A percentile compares a stretch with the other conserved stretches of the same genome.
Evolutionary conservation across 2,888 invertebrate species (phyloP).

Genomic region (Margaritifera margaritifera): DNA sequence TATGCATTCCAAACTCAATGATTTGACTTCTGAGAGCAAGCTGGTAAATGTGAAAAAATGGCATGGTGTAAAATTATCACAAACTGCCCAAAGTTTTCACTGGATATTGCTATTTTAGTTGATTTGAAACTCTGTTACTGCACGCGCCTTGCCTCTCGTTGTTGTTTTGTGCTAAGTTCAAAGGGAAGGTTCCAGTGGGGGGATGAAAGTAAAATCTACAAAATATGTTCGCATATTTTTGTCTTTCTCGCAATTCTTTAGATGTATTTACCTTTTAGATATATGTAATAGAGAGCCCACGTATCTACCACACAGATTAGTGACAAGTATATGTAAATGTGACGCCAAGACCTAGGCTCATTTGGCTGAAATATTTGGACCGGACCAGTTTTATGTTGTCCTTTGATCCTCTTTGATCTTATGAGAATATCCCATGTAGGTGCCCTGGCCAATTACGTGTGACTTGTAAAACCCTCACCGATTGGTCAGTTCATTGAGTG

Average conservation of each 20-base stretch:
- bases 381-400: background rate
- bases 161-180: conserved; percentile 52
- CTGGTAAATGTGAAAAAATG: conserved; percentile 15
- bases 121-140: conserved; percentile 6
- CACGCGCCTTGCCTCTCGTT: conserved; percentile 51
- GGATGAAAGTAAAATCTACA: background rate
- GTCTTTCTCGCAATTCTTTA: conserved; percentile 20
- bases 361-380: conserved; percentile 5
- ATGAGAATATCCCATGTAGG: conserved; percentile 24
- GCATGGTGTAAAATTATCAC: conserved; percentile 29
- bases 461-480: conserved; percentile 58
- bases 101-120: too few relatives aligned
- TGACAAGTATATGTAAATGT: too few relatives aligned
- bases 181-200: conserved; percentile 51
- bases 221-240: conserved; percentile 6
- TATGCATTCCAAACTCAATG: too few relatives aligned
- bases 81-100: conserved; percentile 18
- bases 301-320: too few relatives aligned
- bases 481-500: conserved; percentile 63
- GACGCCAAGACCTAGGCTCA: background rate
- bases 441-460: conserved; percentile 42
- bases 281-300: too few relatives aligned
- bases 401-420: conserved; percentile 48
- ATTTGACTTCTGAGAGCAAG: too few relatives aligned
- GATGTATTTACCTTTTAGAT: conserved; percentile 19